phyloP scores from a whole-genome alignment of 23 tunicate species.

The Corella eumyota region DNA sequence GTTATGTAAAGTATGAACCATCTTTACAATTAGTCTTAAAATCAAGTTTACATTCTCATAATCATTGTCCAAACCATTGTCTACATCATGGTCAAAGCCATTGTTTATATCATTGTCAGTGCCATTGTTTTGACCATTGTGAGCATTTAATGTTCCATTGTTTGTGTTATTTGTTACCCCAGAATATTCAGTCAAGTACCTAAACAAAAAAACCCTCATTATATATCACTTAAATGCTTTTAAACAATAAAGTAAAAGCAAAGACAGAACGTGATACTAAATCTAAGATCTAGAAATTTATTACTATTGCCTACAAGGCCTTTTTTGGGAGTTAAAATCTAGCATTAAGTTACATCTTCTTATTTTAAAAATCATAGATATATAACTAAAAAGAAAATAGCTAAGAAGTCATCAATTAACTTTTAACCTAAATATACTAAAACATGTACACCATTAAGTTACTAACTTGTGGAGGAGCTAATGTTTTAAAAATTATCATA shows the following conservation, averaged over 20 bases:
- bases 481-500: too few relatives aligned
- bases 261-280: too few relatives aligned
- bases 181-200: conserved; percentile 8
- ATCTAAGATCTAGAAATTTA: too few relatives aligned
- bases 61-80: conserved; percentile 21
- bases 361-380: not conserved
- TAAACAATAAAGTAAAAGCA: too few relatives aligned
- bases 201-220: too few relatives aligned
- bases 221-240: too few relatives aligned
- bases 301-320: too few relatives aligned
- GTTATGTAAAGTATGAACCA: conserved; percentile 79
- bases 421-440: too few relatives aligned
- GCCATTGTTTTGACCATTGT: not conserved
- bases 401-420: not conserved
- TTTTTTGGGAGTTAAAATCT: too few relatives aligned
- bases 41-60: conserved; percentile 41
- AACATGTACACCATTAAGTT: too few relatives aligned
- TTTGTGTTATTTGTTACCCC: too few relatives aligned
- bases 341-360: not conserved
- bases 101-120: not conserved
- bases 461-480: too few relatives aligned
- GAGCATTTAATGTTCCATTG: not conserved
- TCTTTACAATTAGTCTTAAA: conserved; percentile 41
- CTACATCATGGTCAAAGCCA: not conserved
- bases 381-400: not conserved